These are phyloP conservation scores for Trichoplusia ni DNA, from an alignment of 1,140 invertebrate species.

Conservation along the genomic window DNA sequence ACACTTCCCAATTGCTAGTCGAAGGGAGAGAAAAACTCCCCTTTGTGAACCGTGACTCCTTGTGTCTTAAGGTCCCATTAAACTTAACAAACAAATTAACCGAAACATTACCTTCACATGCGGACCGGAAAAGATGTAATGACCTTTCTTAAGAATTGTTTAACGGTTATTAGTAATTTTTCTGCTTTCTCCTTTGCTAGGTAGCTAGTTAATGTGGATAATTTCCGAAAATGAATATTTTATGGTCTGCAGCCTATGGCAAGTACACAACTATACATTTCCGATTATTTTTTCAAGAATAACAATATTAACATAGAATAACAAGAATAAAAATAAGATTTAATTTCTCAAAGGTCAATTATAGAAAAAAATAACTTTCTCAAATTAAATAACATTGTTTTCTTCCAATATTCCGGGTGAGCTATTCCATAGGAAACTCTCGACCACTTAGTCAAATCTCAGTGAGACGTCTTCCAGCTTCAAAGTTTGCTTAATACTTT, in stretches of 20 bases:
- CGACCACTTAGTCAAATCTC: constrained; percentile 67
- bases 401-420: constrained; percentile 36
- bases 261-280: too few species aligned
- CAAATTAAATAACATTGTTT: constrained; percentile 44
- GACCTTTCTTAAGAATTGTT: too few species aligned
- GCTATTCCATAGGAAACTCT: constrained; percentile 35
- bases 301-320: too few species aligned
- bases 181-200: too few species aligned
- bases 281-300: too few species aligned
- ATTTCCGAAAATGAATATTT: too few species aligned
- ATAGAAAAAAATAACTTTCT: too few species aligned
- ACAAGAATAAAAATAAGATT: too few species aligned
- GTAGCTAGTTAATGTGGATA: too few species aligned
- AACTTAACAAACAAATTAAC: constrained; percentile 68
- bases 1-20: constrained; percentile 67
- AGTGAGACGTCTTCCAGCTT: constrained; percentile 62
- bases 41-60: constrained; percentile 33
- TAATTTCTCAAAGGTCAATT: too few species aligned
- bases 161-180: too few species aligned
- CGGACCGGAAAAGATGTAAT: background rate
- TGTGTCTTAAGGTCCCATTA: constrained; percentile 59
- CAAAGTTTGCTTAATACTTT: constrained; percentile 79
- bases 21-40: constrained; percentile 61
- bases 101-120: constrained; percentile 39
- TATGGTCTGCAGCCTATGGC: too few species aligned